These are phyloP conservation scores for Rotaria socialis DNA, from an alignment of 2,888 invertebrate genomes.

Conservation along the genomic window DNA sequence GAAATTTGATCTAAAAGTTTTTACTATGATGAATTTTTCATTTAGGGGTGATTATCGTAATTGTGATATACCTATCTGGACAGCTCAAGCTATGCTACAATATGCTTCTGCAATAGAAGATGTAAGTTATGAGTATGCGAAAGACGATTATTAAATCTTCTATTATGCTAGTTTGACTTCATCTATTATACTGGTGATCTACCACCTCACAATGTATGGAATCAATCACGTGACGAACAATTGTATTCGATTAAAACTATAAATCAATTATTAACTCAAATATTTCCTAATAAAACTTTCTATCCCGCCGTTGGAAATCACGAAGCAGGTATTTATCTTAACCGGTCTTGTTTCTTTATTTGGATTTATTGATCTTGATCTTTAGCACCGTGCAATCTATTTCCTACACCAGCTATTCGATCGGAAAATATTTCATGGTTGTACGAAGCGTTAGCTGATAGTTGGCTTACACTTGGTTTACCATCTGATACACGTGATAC, in stretches of 20 bases:
- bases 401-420: constrained; percentile 60
- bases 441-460: constrained; percentile 69
- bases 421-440: constrained; percentile 82
- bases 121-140: background rate
- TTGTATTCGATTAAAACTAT: constrained; percentile 48
- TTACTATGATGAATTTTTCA: background rate
- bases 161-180: constrained; percentile 40
- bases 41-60: constrained; percentile 83
- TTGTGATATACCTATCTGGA: constrained; percentile 79
- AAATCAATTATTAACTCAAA: constrained; percentile 49
- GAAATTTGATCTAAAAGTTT: background rate
- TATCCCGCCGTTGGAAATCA: constrained; percentile 93
- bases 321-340: constrained; percentile 64
- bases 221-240: constrained; percentile 46
- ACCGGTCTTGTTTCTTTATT: background rate
- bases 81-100: constrained; percentile 22
- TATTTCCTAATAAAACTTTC: constrained; percentile 77
- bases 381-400: constrained; percentile 49
- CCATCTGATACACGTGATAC: constrained; percentile 13
- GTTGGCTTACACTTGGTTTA: constrained; percentile 63
- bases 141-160: background rate
- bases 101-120: background rate
- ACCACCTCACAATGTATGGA: constrained; percentile 51
- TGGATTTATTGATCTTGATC: background rate
- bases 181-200: constrained; percentile 51